A percentile compares a stretch with the other conserved stretches of the same genome.
Conservation (phyloP, 2,113 vertebrate species). For the Xerus inauris region DNA sequence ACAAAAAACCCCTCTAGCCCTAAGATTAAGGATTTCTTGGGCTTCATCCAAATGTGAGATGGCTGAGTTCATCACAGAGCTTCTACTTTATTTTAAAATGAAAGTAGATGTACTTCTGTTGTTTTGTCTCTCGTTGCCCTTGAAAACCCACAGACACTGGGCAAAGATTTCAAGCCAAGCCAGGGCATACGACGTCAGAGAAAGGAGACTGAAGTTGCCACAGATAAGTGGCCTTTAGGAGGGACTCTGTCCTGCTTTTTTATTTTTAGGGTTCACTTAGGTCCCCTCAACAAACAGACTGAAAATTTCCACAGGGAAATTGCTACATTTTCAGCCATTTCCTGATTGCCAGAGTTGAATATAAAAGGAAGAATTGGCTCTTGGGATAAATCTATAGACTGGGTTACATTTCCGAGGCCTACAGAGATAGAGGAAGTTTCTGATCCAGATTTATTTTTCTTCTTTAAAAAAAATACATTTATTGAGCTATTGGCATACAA, state of each 20-base stretch:
- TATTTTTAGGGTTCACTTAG: background rate
- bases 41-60: background rate
- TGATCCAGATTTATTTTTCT: background rate
- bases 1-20: background rate
- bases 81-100: background rate
- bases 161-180: background rate
- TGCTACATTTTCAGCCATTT: slow-evolving; percentile 12
- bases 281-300: background rate
- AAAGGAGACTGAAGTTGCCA: background rate
- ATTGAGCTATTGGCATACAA: background rate
- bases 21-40: background rate
- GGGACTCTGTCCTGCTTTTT: background rate
- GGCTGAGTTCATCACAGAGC: background rate
- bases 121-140: background rate
- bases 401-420: background rate
- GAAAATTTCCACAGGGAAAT: background rate
- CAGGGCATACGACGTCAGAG: background rate
- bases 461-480: background rate
- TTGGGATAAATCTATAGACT: background rate
- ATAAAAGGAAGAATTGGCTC: background rate
- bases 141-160: background rate
- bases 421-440: background rate
- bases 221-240: background rate
- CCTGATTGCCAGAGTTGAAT: background rate
- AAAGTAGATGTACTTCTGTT: background rate